These are phyloP conservation scores for Epinephelus fuscoguttatus DNA, from an alignment of 2,113 vertebrate species.

Conservation along the genomic window DNA sequence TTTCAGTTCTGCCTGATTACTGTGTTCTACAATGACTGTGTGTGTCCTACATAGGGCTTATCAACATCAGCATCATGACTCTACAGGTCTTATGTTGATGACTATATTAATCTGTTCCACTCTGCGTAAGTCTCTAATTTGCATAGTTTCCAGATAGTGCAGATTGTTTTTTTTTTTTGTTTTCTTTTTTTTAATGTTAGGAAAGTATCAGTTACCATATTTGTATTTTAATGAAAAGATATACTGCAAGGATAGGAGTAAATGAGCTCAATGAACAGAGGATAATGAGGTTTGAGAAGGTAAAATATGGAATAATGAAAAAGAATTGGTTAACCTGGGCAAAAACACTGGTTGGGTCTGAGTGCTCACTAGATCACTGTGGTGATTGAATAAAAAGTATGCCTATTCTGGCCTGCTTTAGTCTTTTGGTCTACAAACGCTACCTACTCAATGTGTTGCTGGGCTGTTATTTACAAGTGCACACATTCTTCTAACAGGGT, in stretches of 20 bases:
- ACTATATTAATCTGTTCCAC: neutral
- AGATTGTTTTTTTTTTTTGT: neutral
- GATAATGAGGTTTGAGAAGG: neutral
- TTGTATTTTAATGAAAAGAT: no score
- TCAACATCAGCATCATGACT: neutral
- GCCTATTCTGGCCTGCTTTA: neutral
- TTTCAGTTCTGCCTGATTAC: slow-evolving; percentile 15
- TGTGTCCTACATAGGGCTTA: neutral
- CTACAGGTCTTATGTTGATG: neutral
- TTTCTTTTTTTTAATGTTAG: neutral
- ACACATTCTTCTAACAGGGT: neutral
- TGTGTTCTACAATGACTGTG: neutral
- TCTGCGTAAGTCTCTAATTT: neutral
- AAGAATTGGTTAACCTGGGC: neutral
- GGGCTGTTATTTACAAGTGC: neutral
- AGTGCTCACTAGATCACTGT: neutral
- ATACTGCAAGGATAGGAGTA: neutral
- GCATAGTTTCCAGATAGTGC: neutral
- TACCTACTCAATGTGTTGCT: neutral
- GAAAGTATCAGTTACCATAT: neutral
- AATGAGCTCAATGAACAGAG: neutral
- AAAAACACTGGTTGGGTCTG: neutral
- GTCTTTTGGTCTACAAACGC: neutral
- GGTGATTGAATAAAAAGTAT: neutral
- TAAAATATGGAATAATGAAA: neutral